Evolutionary conservation across 1,140 invertebrate genomes (phyloP), one percentile per base, ranked within the genome.

Genomic region (Coptotermes formosanus): DNA sequence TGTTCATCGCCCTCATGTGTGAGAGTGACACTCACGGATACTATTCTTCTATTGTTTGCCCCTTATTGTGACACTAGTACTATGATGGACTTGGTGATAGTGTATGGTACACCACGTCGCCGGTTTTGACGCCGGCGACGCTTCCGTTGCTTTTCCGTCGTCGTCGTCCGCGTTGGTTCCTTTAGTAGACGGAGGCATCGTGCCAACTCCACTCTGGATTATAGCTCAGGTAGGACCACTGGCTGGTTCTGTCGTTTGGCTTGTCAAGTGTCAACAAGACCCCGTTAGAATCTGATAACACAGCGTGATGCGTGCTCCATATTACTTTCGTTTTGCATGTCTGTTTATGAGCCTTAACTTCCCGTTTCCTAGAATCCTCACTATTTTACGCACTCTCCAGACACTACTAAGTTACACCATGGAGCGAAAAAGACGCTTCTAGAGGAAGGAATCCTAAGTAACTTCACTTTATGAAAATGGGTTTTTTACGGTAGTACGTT

Each of bases 81-180:
- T 75, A 75, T 75, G 64, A 75, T 75, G 64, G 64, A 75, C 64
- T 75, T 75, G 64, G 25, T 75, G 64, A 30, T 2, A 75, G 64
- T 75, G 64, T 25, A 75, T n/a, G 25, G n/a, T 30, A 75, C 64
- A 30, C 3, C n/a, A 75, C 64, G 64, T 75, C 64, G 64, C 64
- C 64, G 64, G 64, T 75, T 75, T 75, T 75, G 64, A 75, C 52
- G 52, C 64, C 64, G 64, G 64, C 64, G 64, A 30, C 64, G 64
- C 64, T 75, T 75, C 64, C 25, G 64, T 75, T 75, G n/a, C n/a
- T 75, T 16, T 14, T 25, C n/a, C n/a, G 64, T 75, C 6, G 14
- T 21, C 52, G 52, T 21, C 52, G 52, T 55, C 52, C 19, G 11
- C 64, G 25, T 30, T 75, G n/a, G 64, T 30, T 75, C 64, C 7